Base-by-base conservation (phyloP, 37 sponge, comb jelly and placozoan species). In the Hexactinellida sp. region DNA sequence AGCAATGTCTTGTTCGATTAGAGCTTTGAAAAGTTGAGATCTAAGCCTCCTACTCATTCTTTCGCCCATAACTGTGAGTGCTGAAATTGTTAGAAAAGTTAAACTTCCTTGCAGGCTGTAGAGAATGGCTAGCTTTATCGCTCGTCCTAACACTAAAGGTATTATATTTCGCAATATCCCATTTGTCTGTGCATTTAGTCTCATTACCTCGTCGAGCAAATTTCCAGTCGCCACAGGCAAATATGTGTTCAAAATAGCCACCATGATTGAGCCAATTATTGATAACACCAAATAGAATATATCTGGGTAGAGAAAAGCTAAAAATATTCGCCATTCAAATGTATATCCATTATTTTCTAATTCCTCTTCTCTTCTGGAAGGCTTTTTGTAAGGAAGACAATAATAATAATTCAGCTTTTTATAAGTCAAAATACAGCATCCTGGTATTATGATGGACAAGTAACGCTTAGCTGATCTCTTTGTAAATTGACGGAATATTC, bases 11-110 rank as follows among this genome's bases (percentile, higher is more conserved):
- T 91, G 89, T 84, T 94, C 86, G 16, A 96, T 36, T 1, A 96
- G 86, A 7, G 92, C 83, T 1, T 85, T 52, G 85, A 95, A 95
- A n/a, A 96, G 88, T 0, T 88, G 83, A 0, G 52, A 85, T 85
- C 96, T 87, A 63, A 96, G 82, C 16, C 94, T 76, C 1, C 85
- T 54, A 36, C 91, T 91, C 37, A 92, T 38, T 35, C 92, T 82
- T 84, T 96, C 96, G 0, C 96, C 96, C 21, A 91, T 86, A 7
- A 82, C 51, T 0, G 92, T 89, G 10, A 96, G 89, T n/a, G 91
- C 52, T 38, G 91, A 84, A 51, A 96, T 96, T 85, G 93, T 92
- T 55, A 89, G 19, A 82, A 89, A 89, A 16, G 94, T 96, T 37
- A 88, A 85, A 1, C 86, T 82, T 28, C 92, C 88, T 92, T 96